A percentile compares a stretch with the other conserved stretches of the same genome.
Conservation (phyloP, 2,888 invertebrate species). For the Orgyia antiqua region DNA sequence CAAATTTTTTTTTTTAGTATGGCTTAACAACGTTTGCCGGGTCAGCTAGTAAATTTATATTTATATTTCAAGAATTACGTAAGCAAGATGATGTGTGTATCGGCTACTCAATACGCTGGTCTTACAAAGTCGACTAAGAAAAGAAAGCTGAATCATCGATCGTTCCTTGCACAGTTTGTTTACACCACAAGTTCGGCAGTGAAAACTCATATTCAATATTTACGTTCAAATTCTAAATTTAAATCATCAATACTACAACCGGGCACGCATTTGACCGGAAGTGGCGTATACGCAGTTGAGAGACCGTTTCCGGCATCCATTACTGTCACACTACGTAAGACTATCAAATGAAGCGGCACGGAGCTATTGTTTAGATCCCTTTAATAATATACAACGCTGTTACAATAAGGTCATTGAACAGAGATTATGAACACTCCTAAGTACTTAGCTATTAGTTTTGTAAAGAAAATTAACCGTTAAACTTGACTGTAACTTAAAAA, state of each 20-base stretch:
- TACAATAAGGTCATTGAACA: constrained; percentile 51
- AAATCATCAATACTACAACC: constrained; percentile 46
- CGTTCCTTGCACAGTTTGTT: constrained; percentile 12
- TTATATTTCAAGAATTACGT: no score
- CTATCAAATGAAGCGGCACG: constrained; percentile 63
- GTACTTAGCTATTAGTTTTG: background rate
- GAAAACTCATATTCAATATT: constrained; percentile 29
- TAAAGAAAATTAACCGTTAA: no score
- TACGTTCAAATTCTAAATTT: constrained; percentile 41
- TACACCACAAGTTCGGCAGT: constrained; percentile 11
- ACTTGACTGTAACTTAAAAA: no score
- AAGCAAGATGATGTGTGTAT: no score
- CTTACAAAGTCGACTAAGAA: background rate
- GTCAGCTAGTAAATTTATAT: no score
- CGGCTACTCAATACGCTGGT: no score
- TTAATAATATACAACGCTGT: constrained; percentile 30
- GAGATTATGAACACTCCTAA: constrained; percentile 20
- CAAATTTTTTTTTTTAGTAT: no score
- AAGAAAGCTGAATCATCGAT: constrained; percentile 5
- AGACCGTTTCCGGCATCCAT: constrained; percentile 57
- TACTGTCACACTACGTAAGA: constrained; percentile 43
- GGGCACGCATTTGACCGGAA: constrained; percentile 66
- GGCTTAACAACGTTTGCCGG: no score
- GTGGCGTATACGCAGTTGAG: constrained; percentile 50
- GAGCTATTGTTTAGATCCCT: constrained; percentile 53